Evolutionary conservation across 2,113 vertebrate species (phyloP), one percentile per base, ranked within the genome.

Genomic region (Neolamprologus toae): DNA sequence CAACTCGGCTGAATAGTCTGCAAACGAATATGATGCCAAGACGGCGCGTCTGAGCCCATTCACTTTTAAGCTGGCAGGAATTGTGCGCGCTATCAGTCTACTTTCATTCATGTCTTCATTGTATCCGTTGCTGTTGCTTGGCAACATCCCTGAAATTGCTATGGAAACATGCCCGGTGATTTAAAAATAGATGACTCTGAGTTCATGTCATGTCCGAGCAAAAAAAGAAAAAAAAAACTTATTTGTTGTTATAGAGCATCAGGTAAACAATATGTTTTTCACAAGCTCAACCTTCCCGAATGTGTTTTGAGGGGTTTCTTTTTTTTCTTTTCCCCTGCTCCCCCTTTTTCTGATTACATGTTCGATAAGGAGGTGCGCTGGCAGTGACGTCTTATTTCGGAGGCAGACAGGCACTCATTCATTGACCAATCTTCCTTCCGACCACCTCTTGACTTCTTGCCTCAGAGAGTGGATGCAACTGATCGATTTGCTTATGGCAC

Each of bases 81-180:
- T 89, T 90, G 89, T 84, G 91, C 81, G 78, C 90, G 88, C 89
- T 81, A 51, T 91, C 89, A 68, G 93, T 94, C 93, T 93, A 95
- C 91, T 93, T 96, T 96, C 96, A 96, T 96, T 97, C 95, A 97
- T 94, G 90, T 94, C 95, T 95, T 96, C 86, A 91, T 95, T 97
- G 96, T 96, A 95, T 96, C 92, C 88, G 93, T 96, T 94, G 94
- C 95, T 96, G 97, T 98, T 98, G 97, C 97, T 97, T 97, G 97
- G 97, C 97, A 98, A 90, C 96, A 91, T 96, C 95, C 82, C 88
- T 92, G 95, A 95, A 95, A 97, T 97, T 84, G 92, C 96, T 96
- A 97, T 97, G 96, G 96, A 96, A 97, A 97, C 96, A 93, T 95
- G 94, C 91, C 93, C 90, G 82, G 92, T 85, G 90, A 90, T 95